Conservation (phyloP, 2,113 vertebrate species). For the Psilopogon haemacephalus region DNA sequence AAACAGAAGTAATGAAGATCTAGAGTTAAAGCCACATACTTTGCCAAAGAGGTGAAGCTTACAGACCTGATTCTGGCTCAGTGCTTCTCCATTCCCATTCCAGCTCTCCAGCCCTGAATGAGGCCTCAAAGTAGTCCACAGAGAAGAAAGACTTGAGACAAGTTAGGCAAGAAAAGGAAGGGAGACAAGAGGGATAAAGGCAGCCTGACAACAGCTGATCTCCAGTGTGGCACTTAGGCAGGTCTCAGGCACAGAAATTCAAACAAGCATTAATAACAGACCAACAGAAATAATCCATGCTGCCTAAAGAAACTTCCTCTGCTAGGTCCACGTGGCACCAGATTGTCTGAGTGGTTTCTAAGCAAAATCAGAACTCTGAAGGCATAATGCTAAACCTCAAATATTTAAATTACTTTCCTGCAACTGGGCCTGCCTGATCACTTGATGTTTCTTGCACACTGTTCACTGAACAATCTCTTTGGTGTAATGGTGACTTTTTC, state of each 20-base stretch:
- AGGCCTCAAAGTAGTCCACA: not conserved
- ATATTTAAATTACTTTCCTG: not conserved
- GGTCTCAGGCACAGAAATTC: not conserved
- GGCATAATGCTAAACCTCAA: not conserved
- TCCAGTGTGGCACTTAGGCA: not conserved
- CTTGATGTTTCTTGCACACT: not conserved
- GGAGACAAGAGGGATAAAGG: not conserved
- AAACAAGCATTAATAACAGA: not conserved
- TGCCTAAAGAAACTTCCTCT: not conserved
- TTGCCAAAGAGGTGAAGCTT: not conserved
- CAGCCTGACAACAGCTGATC: not conserved
- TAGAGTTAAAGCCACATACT: not conserved
- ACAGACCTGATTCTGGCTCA: not conserved
- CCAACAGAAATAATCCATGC: not conserved
- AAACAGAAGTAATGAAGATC: not conserved
- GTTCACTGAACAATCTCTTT: not conserved
- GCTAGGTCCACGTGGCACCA: not conserved
- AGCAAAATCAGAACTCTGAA: not conserved
- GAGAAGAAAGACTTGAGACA: not conserved
- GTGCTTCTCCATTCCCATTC: not conserved
- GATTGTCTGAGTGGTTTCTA: not conserved
- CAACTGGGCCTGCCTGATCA: not conserved
- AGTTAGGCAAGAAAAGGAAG: not conserved
- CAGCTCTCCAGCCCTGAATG: not conserved
- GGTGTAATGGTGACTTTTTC: not conserved